Base-by-base conservation (phyloP, 2,113 vertebrate genomes). In the Apteryx mantelli region DNA sequence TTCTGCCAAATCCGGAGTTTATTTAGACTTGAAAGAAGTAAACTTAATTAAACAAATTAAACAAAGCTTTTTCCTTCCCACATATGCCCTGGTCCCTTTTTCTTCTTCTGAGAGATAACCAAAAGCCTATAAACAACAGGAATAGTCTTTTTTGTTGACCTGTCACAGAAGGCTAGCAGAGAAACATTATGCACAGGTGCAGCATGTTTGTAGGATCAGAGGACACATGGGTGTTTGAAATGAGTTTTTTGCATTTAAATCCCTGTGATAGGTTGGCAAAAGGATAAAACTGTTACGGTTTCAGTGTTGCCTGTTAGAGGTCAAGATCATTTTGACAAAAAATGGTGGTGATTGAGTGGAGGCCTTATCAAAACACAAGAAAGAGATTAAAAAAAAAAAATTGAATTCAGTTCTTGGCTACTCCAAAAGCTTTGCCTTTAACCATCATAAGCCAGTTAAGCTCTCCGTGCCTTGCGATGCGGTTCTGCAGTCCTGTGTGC, bases 11-110 rank as follows among this genome's bases (percentile, higher is more conserved):
- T 46, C 56, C 70, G 2, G 48, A 77, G 92, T 97, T 97, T 96
- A 95, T 86, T 95, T 78, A 96, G 96, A 96, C 97, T 93, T 98
- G 95, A 98, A 98, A 98, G 93, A 96, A 94, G 83, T 89, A 92
- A 96, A 95, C 95, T 77, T 95, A 97, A 98, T 98, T 98, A 97
- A 56, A 15, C 55, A 56, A 95, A 88, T 95, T 84, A 95, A 97
- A 89, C 66, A 86, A 94, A 92, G 85, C 53, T 76, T 34, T 93
- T 95, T 82, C 76, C 77, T 89, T 95, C 73, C 68, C 83, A 34
- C 82, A 48, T 34, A 7, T 71, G 77, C 56, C 91, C 71, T 88
- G 74, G 16, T 46, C 48, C 52, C 44, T 94, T 92, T 95, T 89
- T 73, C 88, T 70, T 58, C 91, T 92, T 83, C 85, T 5, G 1